Evolutionary conservation across 2,888 invertebrate species (phyloP).

Genomic region (Tinea pellionella): DNA sequence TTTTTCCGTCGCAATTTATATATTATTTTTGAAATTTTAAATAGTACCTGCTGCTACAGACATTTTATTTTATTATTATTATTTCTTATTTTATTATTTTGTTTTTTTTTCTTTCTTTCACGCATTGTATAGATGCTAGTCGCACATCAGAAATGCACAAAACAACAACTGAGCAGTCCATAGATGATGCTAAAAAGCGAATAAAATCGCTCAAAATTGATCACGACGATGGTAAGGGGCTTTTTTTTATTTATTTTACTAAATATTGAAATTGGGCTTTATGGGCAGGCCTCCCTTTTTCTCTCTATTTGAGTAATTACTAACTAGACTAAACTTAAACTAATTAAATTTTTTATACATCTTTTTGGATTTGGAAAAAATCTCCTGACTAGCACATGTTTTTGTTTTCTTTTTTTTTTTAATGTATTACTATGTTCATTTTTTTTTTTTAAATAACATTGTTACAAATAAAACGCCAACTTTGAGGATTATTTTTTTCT

Average conservation of each 20-base stretch:
- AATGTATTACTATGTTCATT: too few species aligned
- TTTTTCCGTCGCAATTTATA: too few species aligned
- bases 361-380: too few species aligned
- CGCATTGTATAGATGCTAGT: constrained; percentile 7
- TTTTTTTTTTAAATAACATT: not conserved
- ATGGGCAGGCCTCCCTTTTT: too few species aligned
- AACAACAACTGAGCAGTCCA: constrained; percentile 47
- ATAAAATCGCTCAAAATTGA: constrained; percentile 61
- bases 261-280: not conserved
- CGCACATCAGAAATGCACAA: constrained; percentile 18
- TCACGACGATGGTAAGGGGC: constrained; percentile 58
- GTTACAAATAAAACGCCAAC: constrained; percentile 34
- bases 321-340: too few species aligned
- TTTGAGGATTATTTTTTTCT: constrained; percentile 50
- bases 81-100: constrained; percentile 16
- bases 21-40: too few species aligned
- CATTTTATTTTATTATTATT: not conserved
- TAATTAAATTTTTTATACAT: too few species aligned
- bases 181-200: constrained; percentile 55
- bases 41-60: not conserved
- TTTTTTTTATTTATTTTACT: constrained; percentile 14
- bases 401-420: too few species aligned
- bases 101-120: constrained; percentile 13
- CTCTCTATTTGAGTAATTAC: too few species aligned
- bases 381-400: too few species aligned